These are phyloP conservation scores for Megathymus violae DNA, from an alignment of 1,140 invertebrate genomes.

Conservation along the genomic window DNA sequence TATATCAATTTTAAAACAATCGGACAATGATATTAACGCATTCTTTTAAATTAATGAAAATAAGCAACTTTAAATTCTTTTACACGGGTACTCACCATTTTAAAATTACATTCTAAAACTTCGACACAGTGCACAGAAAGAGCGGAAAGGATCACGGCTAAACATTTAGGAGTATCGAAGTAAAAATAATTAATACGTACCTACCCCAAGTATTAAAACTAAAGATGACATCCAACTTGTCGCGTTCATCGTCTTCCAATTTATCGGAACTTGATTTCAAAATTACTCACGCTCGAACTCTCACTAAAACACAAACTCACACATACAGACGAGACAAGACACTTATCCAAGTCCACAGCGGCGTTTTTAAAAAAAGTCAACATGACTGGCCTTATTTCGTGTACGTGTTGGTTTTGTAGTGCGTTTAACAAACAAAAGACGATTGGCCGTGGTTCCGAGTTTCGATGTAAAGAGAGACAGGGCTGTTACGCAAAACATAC, in stretches of 20 bases:
- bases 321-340: conserved; percentile 11
- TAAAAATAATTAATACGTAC: no score
- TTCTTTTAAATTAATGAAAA: no score
- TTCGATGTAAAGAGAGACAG: conserved; percentile 34
- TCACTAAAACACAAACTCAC: conserved; percentile 18
- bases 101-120: no score
- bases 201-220: no score
- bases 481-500: conserved; percentile 6
- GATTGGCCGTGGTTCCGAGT: conserved; percentile 52
- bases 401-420: conserved; percentile 69
- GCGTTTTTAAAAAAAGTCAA: conserved; percentile 28
- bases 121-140: no score
- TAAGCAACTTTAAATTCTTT: no score
- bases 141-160: no score
- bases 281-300: conserved; percentile 23
- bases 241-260: conserved; percentile 1
- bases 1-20: not conserved
- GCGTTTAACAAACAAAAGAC: conserved; percentile 75
- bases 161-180: no score
- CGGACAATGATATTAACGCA: not conserved
- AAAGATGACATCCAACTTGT: not conserved
- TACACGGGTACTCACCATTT: no score
- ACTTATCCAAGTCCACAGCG: conserved; percentile 7
- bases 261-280: conserved; percentile 1
- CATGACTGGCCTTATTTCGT: conserved; percentile 49